Evolutionary conservation across 1,140 invertebrate genomes (phyloP).

Genomic region (Macrostomum lignano): DNA sequence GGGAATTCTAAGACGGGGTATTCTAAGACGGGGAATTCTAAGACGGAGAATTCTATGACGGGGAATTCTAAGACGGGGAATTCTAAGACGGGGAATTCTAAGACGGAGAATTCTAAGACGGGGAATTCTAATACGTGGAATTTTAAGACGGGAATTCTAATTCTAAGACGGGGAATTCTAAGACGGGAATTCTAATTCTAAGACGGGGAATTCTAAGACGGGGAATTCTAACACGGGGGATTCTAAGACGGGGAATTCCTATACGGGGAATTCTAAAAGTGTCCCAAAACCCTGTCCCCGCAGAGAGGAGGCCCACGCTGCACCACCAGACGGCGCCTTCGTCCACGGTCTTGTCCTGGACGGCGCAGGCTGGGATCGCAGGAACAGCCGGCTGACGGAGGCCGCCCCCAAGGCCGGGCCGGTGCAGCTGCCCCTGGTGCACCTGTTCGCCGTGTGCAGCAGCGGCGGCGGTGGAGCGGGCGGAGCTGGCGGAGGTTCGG

Average conservation of each 20-base stretch:
- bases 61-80: too few species aligned
- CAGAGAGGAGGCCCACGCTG: slow-evolving; percentile 50
- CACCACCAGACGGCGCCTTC: slow-evolving; percentile 43
- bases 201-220: slow-evolving; percentile 24
- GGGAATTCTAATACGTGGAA: too few species aligned
- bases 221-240: slow-evolving; percentile 24
- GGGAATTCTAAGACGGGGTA: too few species aligned
- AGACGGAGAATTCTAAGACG: too few species aligned
- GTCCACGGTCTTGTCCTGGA: slow-evolving; percentile 23
- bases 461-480: slow-evolving; percentile 39
- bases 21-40: too few species aligned
- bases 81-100: too few species aligned
- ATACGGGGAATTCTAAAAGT: slow-evolving; percentile 12
- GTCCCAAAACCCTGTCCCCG: too few species aligned
- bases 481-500: too few species aligned
- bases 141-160: too few species aligned
- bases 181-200: slow-evolving; percentile 25
- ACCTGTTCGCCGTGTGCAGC: slow-evolving; percentile 74
- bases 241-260: slow-evolving; percentile 18
- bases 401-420: slow-evolving; percentile 23
- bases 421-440: slow-evolving; percentile 29
- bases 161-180: too few species aligned
- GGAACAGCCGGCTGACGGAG: slow-evolving; percentile 19
- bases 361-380: slow-evolving; percentile 24
- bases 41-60: too few species aligned